Evolutionary conservation across 1,140 invertebrate genomes (phyloP).

Genomic region (Camponotus floridanus): DNA sequence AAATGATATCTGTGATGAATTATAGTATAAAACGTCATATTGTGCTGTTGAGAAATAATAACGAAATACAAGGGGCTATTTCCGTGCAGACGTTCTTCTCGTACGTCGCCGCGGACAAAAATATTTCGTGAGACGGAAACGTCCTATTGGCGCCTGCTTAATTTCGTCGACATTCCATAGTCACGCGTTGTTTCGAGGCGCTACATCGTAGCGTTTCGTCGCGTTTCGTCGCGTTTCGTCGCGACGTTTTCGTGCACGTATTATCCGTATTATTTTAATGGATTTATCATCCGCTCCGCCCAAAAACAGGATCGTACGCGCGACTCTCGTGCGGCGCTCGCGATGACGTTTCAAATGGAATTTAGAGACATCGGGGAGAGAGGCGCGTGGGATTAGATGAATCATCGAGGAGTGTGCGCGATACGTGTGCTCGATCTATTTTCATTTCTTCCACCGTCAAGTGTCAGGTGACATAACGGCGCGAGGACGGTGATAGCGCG

Average conservation of each 20-base stretch:
- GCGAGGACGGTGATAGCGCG: slow-evolving; percentile 4
- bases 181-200: slow-evolving; percentile 40
- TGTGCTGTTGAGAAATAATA: slow-evolving; percentile 1
- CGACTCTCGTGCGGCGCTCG: neutral
- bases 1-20: neutral
- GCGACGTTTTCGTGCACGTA: slow-evolving; percentile 40
- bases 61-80: slow-evolving; percentile 59
- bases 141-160: slow-evolving; percentile 55
- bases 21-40: slow-evolving; percentile 29
- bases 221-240: too few species aligned
- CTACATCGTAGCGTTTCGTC: too few species aligned
- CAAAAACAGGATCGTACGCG: neutral
- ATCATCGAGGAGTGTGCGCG: slow-evolving; percentile 36
- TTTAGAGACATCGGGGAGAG: slow-evolving; percentile 20
- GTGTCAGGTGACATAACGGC: slow-evolving; percentile 56
- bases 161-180: slow-evolving; percentile 73
- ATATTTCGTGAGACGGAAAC: slow-evolving; percentile 70
- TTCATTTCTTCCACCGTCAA: slow-evolving; percentile 50
- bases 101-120: slow-evolving; percentile 62
- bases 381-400: slow-evolving; percentile 40
- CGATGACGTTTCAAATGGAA: slow-evolving; percentile 11
- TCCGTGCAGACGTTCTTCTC: slow-evolving; percentile 58
- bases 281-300: neutral
- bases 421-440: slow-evolving; percentile 44
- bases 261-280: slow-evolving; percentile 39